phyloP scores from a whole-genome alignment of 2,113 vertebrate genomes.

The Myxocyprinus asiaticus region DNA sequence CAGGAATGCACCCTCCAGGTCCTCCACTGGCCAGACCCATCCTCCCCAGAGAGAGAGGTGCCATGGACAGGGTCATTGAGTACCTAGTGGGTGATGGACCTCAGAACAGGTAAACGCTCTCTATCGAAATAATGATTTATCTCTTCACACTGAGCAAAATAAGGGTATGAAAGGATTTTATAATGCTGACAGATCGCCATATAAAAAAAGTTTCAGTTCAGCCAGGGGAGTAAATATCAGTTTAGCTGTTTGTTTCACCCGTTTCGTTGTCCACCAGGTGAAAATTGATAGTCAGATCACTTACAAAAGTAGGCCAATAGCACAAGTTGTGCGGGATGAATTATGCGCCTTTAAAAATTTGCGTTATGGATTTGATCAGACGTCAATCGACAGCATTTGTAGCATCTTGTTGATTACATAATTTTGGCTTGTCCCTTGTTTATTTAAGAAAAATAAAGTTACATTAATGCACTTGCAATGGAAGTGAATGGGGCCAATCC shows the following conservation, averaged over 20 bases:
- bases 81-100: slow-evolving; percentile 97
- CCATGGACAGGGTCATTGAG: slow-evolving; percentile 92
- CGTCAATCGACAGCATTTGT: no score
- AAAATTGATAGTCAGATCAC: no score
- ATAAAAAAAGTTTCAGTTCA: not conserved
- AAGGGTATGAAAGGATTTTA: not conserved
- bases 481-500: no score
- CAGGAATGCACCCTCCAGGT: slow-evolving; percentile 94
- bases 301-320: no score
- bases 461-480: no score
- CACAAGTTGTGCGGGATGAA: no score
- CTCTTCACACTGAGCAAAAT: slow-evolving; percentile 2
- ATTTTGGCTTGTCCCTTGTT: no score
- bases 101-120: slow-evolving; percentile 87
- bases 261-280: no score
- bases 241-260: not conserved
- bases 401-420: no score
- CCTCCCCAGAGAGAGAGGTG: slow-evolving; percentile 88
- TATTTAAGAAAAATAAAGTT: no score
- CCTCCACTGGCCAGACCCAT: slow-evolving; percentile 93
- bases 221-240: not conserved
- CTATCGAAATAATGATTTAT: not conserved
- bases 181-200: not conserved
- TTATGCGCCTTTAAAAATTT: no score
- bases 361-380: no score